Conservation (phyloP, 2,113 vertebrate species). For the Notarius quadriscutis region DNA sequence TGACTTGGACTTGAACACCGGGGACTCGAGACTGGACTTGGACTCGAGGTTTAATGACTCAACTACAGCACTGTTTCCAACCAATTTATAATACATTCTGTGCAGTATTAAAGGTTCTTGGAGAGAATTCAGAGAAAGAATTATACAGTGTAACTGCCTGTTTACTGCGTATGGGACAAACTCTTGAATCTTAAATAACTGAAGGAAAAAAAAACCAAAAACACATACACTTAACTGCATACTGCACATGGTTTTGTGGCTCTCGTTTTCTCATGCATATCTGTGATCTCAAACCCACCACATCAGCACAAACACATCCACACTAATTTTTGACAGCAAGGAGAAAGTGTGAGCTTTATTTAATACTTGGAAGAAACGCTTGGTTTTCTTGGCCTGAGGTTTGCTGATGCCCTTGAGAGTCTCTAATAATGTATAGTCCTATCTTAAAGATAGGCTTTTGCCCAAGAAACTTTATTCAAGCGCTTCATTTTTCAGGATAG, state of each 20-base stretch:
- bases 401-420: conserved; percentile 56
- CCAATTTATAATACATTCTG: not conserved
- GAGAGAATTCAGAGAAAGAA: not conserved
- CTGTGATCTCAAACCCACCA: conserved; percentile 8
- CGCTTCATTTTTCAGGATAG: conserved; percentile 46
- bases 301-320: conserved; percentile 11
- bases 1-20: no score
- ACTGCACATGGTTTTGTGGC: not conserved
- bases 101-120: not conserved
- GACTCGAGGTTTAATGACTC: no score
- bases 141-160: not conserved
- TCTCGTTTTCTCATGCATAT: not conserved
- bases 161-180: not conserved
- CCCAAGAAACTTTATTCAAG: conserved; percentile 49
- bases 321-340: conserved; percentile 27
- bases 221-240: not conserved
- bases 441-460: conserved; percentile 47
- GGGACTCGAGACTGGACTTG: no score
- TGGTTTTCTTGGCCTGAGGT: conserved; percentile 36
- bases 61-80: not conserved
- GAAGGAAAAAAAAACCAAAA: not conserved
- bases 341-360: conserved; percentile 14
- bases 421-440: conserved; percentile 44
- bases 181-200: not conserved
- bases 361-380: conserved; percentile 43